A percentile compares a stretch with the other conserved stretches of the same genome.
phyloP scores from a whole-genome alignment of 2,888 invertebrate species.

The Mylabris sibirica region DNA sequence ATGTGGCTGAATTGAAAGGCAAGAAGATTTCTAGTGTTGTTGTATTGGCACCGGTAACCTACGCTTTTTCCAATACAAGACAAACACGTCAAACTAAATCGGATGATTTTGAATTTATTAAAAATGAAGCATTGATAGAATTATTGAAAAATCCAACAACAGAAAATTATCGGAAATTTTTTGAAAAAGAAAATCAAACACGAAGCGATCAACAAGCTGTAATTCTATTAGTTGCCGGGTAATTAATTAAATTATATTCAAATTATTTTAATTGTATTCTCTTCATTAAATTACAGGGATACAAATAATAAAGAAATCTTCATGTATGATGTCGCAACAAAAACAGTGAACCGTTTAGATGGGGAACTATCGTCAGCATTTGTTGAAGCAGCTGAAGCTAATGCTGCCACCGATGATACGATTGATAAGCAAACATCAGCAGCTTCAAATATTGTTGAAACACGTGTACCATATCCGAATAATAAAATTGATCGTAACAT shows the following conservation, averaged over 20 bases:
- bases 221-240: slow-evolving; percentile 83
- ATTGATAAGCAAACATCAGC: slow-evolving; percentile 38
- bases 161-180: slow-evolving; percentile 82
- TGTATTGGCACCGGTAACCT: slow-evolving; percentile 83
- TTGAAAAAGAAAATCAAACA: slow-evolving; percentile 78
- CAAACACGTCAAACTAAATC: slow-evolving; percentile 65
- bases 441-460: slow-evolving; percentile 53
- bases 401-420: slow-evolving; percentile 64
- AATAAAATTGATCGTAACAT: slow-evolving; percentile 18
- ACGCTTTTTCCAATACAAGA: slow-evolving; percentile 66
- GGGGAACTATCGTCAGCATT: slow-evolving; percentile 86
- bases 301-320: slow-evolving; percentile 78
- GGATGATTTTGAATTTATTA: slow-evolving; percentile 58
- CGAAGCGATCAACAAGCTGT: slow-evolving; percentile 81
- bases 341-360: slow-evolving; percentile 77
- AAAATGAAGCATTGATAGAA: slow-evolving; percentile 76
- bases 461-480: slow-evolving; percentile 45
- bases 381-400: slow-evolving; percentile 87
- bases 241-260: slow-evolving; percentile 57
- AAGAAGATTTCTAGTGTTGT: slow-evolving; percentile 85
- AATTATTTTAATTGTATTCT: slow-evolving; percentile 7
- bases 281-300: slow-evolving; percentile 35
- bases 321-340: slow-evolving; percentile 83
- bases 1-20: slow-evolving; percentile 76
- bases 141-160: slow-evolving; percentile 77